Evolutionary conservation across 1,140 invertebrate species (phyloP), one percentile per base, ranked within the genome.

Genomic region (Akabosia matsudoensis): DNA sequence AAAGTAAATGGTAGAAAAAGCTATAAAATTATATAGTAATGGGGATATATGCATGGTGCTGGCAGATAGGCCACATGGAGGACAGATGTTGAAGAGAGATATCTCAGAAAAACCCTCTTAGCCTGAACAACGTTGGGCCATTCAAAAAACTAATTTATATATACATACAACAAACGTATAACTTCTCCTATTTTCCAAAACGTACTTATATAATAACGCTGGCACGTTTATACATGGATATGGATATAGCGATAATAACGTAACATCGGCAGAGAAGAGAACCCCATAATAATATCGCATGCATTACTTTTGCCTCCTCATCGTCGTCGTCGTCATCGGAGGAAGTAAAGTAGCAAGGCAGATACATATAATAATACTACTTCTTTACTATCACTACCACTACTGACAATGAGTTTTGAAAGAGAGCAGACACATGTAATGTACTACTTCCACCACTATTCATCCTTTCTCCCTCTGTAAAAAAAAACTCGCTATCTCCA

Each of bases 21-120:
- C 61, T 67, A 67, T 67, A 67, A 67, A 67, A 67, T 67, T 67
- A 67, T 67, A 67, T 67, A 67, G 61, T 67, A 67, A 67, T 67
- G 61, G 61, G 61, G 31, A 67, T 67, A 67, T 67, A 67, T 67
- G 61, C 61, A 67, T 31, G 61, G 61, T 31, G 61, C 61, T 61
- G 22, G 61, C 61, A 67, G 61, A 67, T 67, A 67, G 61, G 61
- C 61, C 61, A 67, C 61, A 67, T 67, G 61, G 61, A 67, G 61
- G 61, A 67, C 61, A 67, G 61, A 67, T 67, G 61, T 67, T 67
- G 61, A n/a, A 31, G 61, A 67, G 61, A 67, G 61, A 67, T 67
- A 67, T 67, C 61, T 67, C 61, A 13, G 61, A 31, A 67, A 67
- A 67, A 67, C 61, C 61, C 61, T 67, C 61, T 67, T 67, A 30